These are phyloP conservation scores for Tokudaia muenninki DNA, from an alignment of 2,797 vertebrate genomes.

Conservation along the genomic window DNA sequence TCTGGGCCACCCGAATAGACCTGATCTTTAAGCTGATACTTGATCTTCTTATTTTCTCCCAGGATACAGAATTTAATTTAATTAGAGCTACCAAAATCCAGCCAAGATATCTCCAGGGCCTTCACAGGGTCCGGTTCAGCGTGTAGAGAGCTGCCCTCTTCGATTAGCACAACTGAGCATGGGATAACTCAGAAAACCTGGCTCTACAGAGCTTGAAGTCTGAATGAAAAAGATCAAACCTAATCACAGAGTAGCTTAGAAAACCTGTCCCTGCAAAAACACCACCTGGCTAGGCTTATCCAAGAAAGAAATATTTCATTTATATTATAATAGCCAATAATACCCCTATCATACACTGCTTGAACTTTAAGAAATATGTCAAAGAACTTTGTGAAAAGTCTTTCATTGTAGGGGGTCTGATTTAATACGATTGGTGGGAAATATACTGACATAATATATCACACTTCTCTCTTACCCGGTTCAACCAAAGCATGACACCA, in stretches of 20 bases:
- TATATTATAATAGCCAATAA: conserved; percentile 56
- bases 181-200: background rate
- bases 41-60: conserved; percentile 30
- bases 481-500: background rate
- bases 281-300: background rate
- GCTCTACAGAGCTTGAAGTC: background rate
- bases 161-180: background rate
- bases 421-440: background rate
- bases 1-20: background rate
- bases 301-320: conserved; percentile 48
- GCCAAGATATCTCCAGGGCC: background rate
- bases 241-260: background rate
- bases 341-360: background rate
- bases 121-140: background rate
- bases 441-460: conserved; percentile 66
- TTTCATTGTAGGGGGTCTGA: background rate
- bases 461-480: conserved; percentile 44
- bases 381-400: conserved; percentile 73
- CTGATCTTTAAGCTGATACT: background rate
- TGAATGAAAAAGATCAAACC: background rate
- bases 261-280: background rate
- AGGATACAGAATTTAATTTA: conserved; percentile 4
- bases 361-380: conserved; percentile 77
- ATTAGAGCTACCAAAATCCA: background rate
- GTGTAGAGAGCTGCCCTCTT: background rate